Evolutionary conservation across 2,113 vertebrate species (phyloP).

Genomic region (Caloenas nicobarica): DNA sequence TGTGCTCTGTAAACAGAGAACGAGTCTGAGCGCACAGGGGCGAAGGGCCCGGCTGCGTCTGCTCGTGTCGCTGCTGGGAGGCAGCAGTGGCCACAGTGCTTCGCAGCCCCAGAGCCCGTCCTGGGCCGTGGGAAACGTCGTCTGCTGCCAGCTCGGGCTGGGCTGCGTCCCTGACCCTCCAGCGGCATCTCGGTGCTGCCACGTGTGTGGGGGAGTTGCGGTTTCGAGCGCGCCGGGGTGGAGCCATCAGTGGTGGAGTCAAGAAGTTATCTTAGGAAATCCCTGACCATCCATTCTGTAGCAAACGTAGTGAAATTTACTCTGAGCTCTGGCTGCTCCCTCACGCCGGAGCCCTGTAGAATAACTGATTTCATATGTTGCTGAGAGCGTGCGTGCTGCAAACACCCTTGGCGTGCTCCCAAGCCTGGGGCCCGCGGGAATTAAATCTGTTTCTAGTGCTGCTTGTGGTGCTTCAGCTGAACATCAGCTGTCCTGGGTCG

Average conservation of each 20-base stretch:
- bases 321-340: background rate
- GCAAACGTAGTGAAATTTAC: background rate
- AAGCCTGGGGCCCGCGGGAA: rapidly evolving
- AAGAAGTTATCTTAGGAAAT: background rate
- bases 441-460: background rate
- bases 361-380: background rate
- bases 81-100: background rate
- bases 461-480: background rate
- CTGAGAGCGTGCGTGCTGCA: background rate
- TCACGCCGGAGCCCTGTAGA: rapidly evolving
- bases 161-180: background rate
- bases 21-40: too few relatives aligned
- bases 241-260: background rate
- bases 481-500: background rate
- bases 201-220: background rate
- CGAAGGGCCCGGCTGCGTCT: background rate
- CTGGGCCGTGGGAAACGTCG: background rate
- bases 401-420: background rate
- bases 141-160: too few relatives aligned
- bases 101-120: background rate
- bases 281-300: background rate
- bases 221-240: background rate
- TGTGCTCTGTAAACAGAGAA: background rate
- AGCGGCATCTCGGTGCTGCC: background rate
- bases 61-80: background rate